Evolutionary conservation across 2,113 vertebrate species (phyloP), one percentile per base, ranked within the genome.

Genomic region (Theristicus caerulescens): DNA sequence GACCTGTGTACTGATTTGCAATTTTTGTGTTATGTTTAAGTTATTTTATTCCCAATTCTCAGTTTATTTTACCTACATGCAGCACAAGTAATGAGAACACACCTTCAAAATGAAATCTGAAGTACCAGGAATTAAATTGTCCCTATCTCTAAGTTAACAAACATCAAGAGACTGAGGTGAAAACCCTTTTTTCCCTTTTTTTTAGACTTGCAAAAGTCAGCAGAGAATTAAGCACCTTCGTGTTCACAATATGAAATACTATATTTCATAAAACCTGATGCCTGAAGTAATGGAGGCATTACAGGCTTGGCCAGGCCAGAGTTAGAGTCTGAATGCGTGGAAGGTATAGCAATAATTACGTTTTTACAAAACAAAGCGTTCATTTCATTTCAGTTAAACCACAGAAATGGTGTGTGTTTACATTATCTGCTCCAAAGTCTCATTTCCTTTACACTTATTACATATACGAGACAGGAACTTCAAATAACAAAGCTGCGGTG

Each of bases 391-490:
- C 73, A 90, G 78, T 83, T 77, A 94, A 96, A 95, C 96, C 88
- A 97, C 86, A 78, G 88, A 95, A 94, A 79, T 61, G 26, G 9
- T 79, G 55, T 67, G 55, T 91, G 64, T 82, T 97, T 90, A 93
- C 11, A 92, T 71, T 85, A 91, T 94, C 82, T 90, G 64, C 86
- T 87, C 73, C 66, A 38, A 94, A 87, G 77, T 64, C 74, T 96
- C 91, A 90, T 95, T 94, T 97, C 95, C 95, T 96, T 93, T 73
- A 32, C 78, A 64, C 80, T 95, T 95, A 92, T 81, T 96, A 91
- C 57, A 66, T 86, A 44, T 16, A 76, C 4, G 24, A 81, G 91
- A 77, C 61, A 94, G 74, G 77, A 94, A 88, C 88, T 81, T 81
- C 77, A 95, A 93, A 93, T 59, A 95, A 87, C 38, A 90, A 46